Percentiles rank a stretch among this genome's conserved stretches.
Conservation (phyloP, 2,113 vertebrate genomes). For the Polyodon spathula region DNA sequence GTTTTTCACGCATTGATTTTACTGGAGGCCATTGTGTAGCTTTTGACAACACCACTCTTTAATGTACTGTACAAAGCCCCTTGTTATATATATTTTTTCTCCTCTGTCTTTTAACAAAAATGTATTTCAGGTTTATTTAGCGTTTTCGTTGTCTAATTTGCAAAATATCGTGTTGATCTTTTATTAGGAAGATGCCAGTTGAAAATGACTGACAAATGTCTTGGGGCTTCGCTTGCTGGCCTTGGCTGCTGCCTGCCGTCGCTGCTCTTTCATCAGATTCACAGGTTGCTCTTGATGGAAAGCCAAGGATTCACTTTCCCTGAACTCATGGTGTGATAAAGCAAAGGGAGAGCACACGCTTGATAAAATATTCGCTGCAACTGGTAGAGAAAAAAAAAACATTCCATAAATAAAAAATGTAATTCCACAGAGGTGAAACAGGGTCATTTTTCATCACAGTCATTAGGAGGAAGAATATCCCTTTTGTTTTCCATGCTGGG, state of each 20-base stretch:
- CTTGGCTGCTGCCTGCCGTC: neutral
- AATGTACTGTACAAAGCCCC: too few relatives aligned
- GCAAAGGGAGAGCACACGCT: neutral
- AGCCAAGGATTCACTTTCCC: neutral
- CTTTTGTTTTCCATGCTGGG: slow-evolving; percentile 1
- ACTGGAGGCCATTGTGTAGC: too few relatives aligned
- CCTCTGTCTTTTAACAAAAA: too few relatives aligned
- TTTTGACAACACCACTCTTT: too few relatives aligned
- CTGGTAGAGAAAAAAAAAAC: neutral
- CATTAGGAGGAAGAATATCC: neutral
- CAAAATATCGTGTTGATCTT: neutral
- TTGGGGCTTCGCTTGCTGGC: neutral
- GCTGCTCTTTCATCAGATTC: neutral
- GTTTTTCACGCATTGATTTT: too few relatives aligned
- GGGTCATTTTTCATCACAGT: slow-evolving; percentile 4
- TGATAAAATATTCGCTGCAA: neutral
- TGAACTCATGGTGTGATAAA: neutral
- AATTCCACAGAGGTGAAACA: neutral
- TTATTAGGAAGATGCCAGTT: slow-evolving; percentile 8
- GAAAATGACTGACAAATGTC: neutral
- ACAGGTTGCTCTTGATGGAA: neutral
- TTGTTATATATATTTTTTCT: too few relatives aligned
- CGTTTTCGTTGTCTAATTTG: neutral
- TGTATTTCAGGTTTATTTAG: neutral
- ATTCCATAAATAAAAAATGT: slow-evolving; percentile 7